A percentile compares a stretch with the other conserved stretches of the same genome.
Evolutionary conservation across 2,797 vertebrate genomes (phyloP).

Genomic region (Rhabdophis nuchalis): DNA sequence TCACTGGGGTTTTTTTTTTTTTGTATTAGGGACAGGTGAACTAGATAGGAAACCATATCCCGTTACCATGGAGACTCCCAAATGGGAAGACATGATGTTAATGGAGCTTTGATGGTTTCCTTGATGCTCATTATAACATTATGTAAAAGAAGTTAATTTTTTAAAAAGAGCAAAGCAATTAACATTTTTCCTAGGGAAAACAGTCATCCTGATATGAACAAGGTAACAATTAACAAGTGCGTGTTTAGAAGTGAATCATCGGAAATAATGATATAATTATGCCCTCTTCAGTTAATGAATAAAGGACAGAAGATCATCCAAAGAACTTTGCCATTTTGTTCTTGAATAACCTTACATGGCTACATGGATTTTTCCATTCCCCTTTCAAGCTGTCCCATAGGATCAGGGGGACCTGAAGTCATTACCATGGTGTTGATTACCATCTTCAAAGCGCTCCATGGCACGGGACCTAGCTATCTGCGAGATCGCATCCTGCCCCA

Average conservation of each 20-base stretch:
- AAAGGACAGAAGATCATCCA: neutral
- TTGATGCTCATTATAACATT: slow-evolving; percentile 63
- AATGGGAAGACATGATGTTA: slow-evolving; percentile 56
- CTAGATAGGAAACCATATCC: slow-evolving; percentile 44
- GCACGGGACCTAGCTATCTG: too few species aligned
- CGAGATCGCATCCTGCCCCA: too few species aligned
- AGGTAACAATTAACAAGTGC: slow-evolving; percentile 38
- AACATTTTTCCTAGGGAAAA: slow-evolving; percentile 28
- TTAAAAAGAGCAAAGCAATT: slow-evolving; percentile 33
- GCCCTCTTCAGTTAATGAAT: slow-evolving; percentile 16
- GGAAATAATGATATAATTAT: slow-evolving; percentile 46
- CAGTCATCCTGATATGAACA: slow-evolving; percentile 22
- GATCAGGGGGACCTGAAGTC: neutral
- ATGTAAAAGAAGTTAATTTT: slow-evolving; percentile 42
- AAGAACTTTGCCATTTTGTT: fast-evolving
- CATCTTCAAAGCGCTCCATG: too few species aligned
- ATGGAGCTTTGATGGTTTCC: slow-evolving; percentile 61
- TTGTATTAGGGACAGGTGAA: slow-evolving; percentile 34
- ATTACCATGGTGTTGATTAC: too few species aligned
- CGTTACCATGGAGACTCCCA: slow-evolving; percentile 64
- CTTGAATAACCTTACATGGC: neutral
- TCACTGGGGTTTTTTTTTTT: neutral
- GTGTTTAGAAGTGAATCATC: slow-evolving; percentile 32
- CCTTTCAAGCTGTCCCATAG: too few species aligned
- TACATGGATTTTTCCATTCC: neutral